A percentile compares a stretch with the other conserved stretches of the same genome.
Evolutionary conservation across 2,113 vertebrate genomes (phyloP).

Genomic region (Cavia aperea): DNA sequence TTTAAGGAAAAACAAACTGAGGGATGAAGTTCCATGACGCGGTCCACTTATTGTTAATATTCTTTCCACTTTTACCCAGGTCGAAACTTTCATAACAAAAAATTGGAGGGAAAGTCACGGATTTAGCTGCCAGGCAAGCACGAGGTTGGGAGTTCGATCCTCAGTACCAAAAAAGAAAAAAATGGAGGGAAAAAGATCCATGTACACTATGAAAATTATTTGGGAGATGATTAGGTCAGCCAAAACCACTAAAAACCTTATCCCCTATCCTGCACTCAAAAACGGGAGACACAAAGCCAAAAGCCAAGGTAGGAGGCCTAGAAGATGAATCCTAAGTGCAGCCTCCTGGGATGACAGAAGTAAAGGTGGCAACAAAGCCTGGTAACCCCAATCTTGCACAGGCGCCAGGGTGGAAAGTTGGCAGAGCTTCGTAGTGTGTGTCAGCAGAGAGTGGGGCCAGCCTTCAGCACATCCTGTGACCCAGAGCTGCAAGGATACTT

Average conservation of each 20-base stretch:
- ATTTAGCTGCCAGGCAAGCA: no score
- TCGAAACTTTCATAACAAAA: background rate
- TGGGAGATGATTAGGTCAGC: constrained; percentile 1
- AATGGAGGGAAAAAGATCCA: background rate
- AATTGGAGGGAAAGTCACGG: background rate
- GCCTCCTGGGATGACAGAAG: background rate
- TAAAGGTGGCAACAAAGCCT: background rate
- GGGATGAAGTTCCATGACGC: background rate
- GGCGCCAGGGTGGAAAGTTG: background rate
- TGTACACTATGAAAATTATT: background rate
- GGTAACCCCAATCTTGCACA: background rate
- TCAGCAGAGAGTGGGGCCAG: background rate
- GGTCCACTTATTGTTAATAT: background rate
- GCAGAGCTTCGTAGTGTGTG: no score
- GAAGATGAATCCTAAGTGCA: background rate
- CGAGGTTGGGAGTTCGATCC: no score
- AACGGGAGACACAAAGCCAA: background rate
- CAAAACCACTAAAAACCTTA: background rate
- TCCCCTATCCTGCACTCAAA: background rate
- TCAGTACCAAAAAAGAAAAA: background rate
- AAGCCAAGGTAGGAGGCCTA: background rate
- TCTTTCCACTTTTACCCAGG: background rate
- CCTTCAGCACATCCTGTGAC: background rate
- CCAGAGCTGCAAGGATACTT: background rate
- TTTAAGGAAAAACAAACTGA: background rate